Evolutionary conservation across 2,113 vertebrate genomes (phyloP).

Genomic region (Protomyctophum bolini): DNA sequence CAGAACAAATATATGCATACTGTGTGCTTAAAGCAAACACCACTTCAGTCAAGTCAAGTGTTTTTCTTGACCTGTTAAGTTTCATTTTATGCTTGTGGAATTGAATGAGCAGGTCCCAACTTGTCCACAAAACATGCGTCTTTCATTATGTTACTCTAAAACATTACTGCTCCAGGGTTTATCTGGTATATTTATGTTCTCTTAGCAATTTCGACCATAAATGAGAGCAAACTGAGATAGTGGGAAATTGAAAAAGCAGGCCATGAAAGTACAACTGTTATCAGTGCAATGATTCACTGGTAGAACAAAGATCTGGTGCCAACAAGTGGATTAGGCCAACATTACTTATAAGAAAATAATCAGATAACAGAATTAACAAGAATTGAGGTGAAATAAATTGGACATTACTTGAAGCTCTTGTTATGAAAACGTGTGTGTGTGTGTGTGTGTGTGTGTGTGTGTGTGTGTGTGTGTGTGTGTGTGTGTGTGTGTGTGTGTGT

Average conservation of each 20-base stretch:
- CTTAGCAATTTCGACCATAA: slow-evolving; percentile 17
- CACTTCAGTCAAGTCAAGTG: too few species aligned
- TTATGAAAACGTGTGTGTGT: slow-evolving; percentile 39
- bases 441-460: slow-evolving; percentile 3
- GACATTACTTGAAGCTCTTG: slow-evolving; percentile 51
- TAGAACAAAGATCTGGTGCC: slow-evolving; percentile 60
- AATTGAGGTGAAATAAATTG: slow-evolving; percentile 33
- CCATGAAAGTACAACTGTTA: slow-evolving; percentile 41
- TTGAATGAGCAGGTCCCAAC: not conserved
- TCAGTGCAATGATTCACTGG: slow-evolving; percentile 47
- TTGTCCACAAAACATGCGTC: slow-evolving; percentile 11
- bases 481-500: not conserved
- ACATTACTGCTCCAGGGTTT: slow-evolving; percentile 17
- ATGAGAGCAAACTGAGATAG: slow-evolving; percentile 25
- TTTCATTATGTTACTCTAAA: slow-evolving; percentile 27
- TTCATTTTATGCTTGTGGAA: slow-evolving; percentile 9
- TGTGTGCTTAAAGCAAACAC: too few species aligned
- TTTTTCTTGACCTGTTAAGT: not conserved
- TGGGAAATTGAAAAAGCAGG: slow-evolving; percentile 43
- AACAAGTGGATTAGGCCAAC: slow-evolving; percentile 66
- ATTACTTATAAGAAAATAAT: slow-evolving; percentile 66
- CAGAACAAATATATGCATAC: slow-evolving; percentile 59
- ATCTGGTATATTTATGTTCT: slow-evolving; percentile 14
- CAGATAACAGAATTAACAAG: slow-evolving; percentile 66
- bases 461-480: slow-evolving; percentile 5